phyloP scores from a whole-genome alignment of 1,140 invertebrate genomes.

The Plutomurus gul region DNA sequence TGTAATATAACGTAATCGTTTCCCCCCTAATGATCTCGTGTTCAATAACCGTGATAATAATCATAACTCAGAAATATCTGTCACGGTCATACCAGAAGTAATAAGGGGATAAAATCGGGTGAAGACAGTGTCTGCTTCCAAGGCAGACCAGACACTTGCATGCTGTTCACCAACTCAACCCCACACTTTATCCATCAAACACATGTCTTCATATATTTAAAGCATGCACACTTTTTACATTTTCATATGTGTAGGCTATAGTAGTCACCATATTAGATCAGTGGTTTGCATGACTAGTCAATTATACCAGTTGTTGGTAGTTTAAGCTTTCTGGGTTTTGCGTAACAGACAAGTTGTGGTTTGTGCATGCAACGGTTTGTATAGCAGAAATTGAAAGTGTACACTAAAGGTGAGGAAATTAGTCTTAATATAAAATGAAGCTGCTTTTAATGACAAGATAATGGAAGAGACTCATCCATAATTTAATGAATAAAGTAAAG shows the following conservation, averaged over 20 bases:
- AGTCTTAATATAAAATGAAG: slow-evolving; percentile 11
- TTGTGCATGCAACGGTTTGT: background rate
- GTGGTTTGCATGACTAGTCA: no score
- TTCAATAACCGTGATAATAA: slow-evolving; percentile 27
- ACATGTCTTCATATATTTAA: no score
- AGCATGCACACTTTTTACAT: no score
- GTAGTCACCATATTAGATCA: no score
- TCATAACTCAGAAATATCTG: slow-evolving; percentile 9
- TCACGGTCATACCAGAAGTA: slow-evolving; percentile 8
- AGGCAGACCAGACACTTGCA: no score
- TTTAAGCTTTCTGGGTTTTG: no score
- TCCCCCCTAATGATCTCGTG: slow-evolving; percentile 11
- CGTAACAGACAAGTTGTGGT: background rate
- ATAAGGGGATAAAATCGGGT: background rate
- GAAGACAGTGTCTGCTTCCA: no score
- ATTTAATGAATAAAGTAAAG: slow-evolving; percentile 28
- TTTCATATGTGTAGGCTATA: no score
- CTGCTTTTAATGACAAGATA: slow-evolving; percentile 27
- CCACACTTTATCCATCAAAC: no score
- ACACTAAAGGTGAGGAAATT: slow-evolving; percentile 16
- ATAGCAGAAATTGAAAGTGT: background rate
- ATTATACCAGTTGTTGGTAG: no score
- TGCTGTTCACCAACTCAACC: no score
- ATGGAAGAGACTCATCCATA: slow-evolving; percentile 21
- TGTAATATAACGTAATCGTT: slow-evolving; percentile 25